These are phyloP conservation scores for Melieria crassipennis DNA, from an alignment of 2,888 invertebrate genomes.

Conservation along the genomic window DNA sequence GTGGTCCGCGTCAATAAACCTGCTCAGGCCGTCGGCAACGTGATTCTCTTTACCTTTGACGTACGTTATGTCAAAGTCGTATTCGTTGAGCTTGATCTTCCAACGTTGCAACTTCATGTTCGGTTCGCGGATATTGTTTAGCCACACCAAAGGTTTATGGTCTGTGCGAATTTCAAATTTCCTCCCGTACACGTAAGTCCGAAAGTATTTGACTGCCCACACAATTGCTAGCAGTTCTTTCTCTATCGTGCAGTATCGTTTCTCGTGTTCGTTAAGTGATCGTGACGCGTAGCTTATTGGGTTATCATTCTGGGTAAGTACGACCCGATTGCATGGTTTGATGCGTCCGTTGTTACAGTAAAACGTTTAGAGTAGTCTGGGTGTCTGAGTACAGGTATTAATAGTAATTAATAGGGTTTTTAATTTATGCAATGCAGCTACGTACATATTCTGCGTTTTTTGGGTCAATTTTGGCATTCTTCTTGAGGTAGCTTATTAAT, in stretches of 20 bases:
- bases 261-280: no score
- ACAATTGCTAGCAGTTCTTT: constrained; percentile 4
- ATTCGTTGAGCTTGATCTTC: constrained; percentile 14
- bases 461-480: constrained; percentile 6
- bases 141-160: constrained; percentile 5
- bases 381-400: constrained; percentile 12
- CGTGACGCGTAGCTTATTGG: no score
- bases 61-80: background rate
- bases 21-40: constrained; percentile 12
- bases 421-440: constrained; percentile 15
- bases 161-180: constrained; percentile 19
- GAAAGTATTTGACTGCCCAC: constrained; percentile 12
- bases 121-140: constrained; percentile 6
- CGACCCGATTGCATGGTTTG: constrained; percentile 27
- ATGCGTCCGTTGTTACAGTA: constrained; percentile 30
- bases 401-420: constrained; percentile 3
- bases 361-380: constrained; percentile 37
- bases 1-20: background rate
- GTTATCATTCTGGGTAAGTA: no score
- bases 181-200: constrained; percentile 13
- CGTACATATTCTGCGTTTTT: constrained; percentile 4
- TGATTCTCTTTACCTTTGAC: constrained; percentile 13
- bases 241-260: constrained; percentile 5
- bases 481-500: constrained; percentile 3
- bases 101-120: constrained; percentile 15